Evolutionary conservation across 1,140 invertebrate species (phyloP).

Genomic region (Trichonephila clavipes): DNA sequence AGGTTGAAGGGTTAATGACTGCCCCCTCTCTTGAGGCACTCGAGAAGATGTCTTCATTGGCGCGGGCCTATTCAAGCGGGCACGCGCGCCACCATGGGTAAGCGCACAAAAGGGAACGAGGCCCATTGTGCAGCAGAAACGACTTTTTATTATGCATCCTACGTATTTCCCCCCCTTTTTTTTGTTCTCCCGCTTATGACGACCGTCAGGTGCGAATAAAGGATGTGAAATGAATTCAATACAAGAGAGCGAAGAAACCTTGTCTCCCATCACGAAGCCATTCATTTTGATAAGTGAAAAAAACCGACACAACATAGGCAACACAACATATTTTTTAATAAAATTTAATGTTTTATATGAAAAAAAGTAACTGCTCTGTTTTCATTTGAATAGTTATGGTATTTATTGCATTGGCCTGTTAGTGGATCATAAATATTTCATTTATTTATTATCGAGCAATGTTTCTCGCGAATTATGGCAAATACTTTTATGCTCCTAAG

Average conservation of each 20-base stretch:
- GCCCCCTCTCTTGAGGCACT: background rate
- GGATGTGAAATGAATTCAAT: background rate
- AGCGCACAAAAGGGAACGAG: background rate
- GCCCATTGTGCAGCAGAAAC: background rate
- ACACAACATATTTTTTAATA: too few relatives aligned
- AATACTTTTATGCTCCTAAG: too few relatives aligned
- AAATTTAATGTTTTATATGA: too few relatives aligned
- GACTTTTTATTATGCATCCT: background rate
- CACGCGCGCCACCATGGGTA: conserved; percentile 1
- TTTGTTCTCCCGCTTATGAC: background rate
- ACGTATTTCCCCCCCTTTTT: background rate
- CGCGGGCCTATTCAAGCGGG: background rate
- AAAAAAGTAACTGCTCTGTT: too few relatives aligned
- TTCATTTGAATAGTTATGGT: too few relatives aligned
- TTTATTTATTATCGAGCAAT: too few relatives aligned
- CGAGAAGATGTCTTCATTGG: background rate
- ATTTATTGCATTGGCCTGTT: too few relatives aligned
- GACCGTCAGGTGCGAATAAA: background rate
- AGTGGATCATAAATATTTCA: too few relatives aligned
- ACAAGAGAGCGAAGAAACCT: background rate
- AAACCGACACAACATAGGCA: too few relatives aligned
- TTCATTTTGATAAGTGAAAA: too few relatives aligned
- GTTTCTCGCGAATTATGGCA: too few relatives aligned
- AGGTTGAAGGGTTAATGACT: conserved; percentile 23
- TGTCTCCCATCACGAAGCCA: too few relatives aligned